These are phyloP conservation scores for Rhynchomys soricoides DNA, from an alignment of 2,113 vertebrate genomes.

Conservation along the genomic window DNA sequence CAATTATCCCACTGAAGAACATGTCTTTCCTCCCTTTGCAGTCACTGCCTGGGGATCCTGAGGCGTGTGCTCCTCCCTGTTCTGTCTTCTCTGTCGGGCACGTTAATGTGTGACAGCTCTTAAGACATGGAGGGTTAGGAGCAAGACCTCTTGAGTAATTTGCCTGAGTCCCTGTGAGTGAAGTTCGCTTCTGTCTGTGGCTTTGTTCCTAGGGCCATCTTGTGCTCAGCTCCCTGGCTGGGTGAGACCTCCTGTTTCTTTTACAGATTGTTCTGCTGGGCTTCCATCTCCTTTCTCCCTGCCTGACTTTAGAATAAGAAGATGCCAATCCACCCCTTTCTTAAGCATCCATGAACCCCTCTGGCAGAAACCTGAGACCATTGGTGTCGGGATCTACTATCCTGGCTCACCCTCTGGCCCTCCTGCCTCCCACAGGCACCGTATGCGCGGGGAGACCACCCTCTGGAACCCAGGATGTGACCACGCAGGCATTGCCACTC, in stretches of 20 bases:
- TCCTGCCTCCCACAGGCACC: slow-evolving; percentile 87
- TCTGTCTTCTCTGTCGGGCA: not conserved
- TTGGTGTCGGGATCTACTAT: fast-evolving
- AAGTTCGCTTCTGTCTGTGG: not conserved
- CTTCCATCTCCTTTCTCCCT: not conserved
- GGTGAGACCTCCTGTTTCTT: not conserved
- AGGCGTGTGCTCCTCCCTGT: too few species aligned
- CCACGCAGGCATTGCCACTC: slow-evolving; percentile 95
- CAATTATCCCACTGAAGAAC: not conserved
- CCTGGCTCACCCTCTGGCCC: not conserved
- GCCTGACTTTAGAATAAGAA: not conserved
- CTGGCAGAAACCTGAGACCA: not conserved
- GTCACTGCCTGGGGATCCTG: not conserved
- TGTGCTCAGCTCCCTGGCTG: not conserved
- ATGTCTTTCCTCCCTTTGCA: not conserved
- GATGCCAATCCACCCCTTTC: not conserved
- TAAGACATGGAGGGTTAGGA: not conserved
- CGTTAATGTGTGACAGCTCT: not conserved
- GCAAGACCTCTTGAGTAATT: not conserved
- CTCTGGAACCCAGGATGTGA: slow-evolving; percentile 96
- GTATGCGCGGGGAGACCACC: slow-evolving; percentile 93
- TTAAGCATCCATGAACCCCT: not conserved
- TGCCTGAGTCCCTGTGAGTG: not conserved
- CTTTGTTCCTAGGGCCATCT: not conserved
- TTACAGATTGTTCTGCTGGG: not conserved